Evolutionary conservation across 2,797 vertebrate genomes (phyloP).

Genomic region (Paramormyrops hopkinsi): DNA sequence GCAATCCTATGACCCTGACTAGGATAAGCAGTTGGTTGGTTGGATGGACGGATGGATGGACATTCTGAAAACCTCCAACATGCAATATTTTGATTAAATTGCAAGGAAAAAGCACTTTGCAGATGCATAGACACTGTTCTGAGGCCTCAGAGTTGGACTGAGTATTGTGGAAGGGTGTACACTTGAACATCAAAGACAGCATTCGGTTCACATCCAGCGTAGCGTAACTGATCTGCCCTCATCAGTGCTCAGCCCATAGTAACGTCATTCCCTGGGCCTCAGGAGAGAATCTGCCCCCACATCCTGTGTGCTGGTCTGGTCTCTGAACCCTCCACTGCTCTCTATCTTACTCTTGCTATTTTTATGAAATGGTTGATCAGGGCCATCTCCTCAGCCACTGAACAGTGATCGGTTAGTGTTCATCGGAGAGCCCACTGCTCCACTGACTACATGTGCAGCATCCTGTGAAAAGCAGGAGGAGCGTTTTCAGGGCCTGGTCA

Average conservation of each 20-base stretch:
- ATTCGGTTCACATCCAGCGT: not conserved
- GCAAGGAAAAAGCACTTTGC: not conserved
- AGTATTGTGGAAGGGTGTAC: not conserved
- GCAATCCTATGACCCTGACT: not conserved
- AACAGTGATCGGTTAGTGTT: slow-evolving; percentile 38
- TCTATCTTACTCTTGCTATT: slow-evolving; percentile 58
- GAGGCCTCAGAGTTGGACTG: not conserved
- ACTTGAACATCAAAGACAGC: not conserved
- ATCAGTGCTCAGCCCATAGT: not conserved
- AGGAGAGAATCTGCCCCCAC: not conserved
- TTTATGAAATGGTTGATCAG: slow-evolving; percentile 57
- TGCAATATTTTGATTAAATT: not conserved
- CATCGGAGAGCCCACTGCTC: slow-evolving; percentile 23
- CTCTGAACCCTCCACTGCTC: slow-evolving; percentile 30
- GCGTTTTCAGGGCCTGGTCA: not conserved
- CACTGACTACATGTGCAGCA: slow-evolving; percentile 26
- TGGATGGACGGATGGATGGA: not conserved
- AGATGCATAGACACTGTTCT: not conserved
- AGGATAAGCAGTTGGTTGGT: not conserved
- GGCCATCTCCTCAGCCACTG: slow-evolving; percentile 37
- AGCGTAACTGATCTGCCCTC: not conserved
- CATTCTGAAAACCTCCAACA: not conserved
- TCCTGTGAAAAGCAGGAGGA: slow-evolving; percentile 7
- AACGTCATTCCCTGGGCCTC: not conserved
- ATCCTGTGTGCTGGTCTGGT: slow-evolving; percentile 20